Evolutionary conservation across 2,797 vertebrate genomes (phyloP).

Genomic region (Rousettus madagascariensis): DNA sequence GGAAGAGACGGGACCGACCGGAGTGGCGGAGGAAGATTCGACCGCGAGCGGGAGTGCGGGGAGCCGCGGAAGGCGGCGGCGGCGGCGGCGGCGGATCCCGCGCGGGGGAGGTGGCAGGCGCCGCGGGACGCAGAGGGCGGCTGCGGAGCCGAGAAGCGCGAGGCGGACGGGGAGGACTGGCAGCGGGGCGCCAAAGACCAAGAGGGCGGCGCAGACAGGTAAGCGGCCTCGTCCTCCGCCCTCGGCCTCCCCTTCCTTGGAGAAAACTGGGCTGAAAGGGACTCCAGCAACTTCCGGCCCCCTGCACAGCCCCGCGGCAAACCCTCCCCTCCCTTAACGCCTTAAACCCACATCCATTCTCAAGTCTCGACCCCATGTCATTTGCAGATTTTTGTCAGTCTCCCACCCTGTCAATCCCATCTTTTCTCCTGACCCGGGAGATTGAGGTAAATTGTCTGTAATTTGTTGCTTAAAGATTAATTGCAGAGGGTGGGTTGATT

Average conservation of each 20-base stretch:
- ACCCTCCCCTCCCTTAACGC: not conserved
- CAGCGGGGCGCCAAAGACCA: conserved; percentile 39
- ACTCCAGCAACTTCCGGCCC: conserved; percentile 55
- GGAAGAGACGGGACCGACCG: conserved; percentile 4
- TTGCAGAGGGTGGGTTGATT: conserved; percentile 80
- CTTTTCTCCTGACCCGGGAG: conserved; percentile 68
- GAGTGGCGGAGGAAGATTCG: not conserved
- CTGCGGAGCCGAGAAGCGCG: conserved; percentile 46
- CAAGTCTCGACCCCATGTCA: not conserved
- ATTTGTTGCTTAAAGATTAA: conserved; percentile 84
- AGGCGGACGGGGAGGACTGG: conserved; percentile 26
- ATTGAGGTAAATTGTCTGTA: conserved; percentile 79
- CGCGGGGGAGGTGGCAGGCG: not conserved
- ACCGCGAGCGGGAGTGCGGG: not conserved
- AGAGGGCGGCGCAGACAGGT: conserved; percentile 54
- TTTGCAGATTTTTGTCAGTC: conserved; percentile 51
- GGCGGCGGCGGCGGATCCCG: not conserved
- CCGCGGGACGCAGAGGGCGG: conserved; percentile 40
- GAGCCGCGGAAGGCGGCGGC: not conserved
- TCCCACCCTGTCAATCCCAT: not conserved
- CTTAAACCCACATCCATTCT: not conserved
- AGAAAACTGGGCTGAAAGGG: conserved; percentile 46
- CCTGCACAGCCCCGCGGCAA: not conserved
- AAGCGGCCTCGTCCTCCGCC: not conserved
- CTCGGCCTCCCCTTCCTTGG: not conserved